phyloP scores from a whole-genome alignment of 2,888 invertebrate species.

The Aquatica leii region DNA sequence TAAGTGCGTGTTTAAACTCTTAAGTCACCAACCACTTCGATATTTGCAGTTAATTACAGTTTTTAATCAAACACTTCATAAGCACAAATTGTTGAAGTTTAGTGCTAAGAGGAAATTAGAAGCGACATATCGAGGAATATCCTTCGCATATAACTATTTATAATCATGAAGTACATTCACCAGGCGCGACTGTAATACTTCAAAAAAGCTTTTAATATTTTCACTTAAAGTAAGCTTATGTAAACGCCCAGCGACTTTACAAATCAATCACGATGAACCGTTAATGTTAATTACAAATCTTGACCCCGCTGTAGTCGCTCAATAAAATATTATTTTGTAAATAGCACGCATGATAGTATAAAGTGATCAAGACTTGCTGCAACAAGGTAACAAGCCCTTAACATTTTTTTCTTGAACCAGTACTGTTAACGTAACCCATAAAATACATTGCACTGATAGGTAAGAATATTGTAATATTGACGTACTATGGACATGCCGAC shows the following conservation, averaged over 20 bases:
- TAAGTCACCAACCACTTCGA: background rate
- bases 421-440: background rate
- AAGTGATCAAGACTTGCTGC: slow-evolving; percentile 2
- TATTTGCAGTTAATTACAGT: background rate
- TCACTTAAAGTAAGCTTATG: slow-evolving; percentile 26
- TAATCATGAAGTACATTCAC: background rate
- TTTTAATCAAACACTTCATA: slow-evolving; percentile 8
- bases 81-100: slow-evolving; percentile 1
- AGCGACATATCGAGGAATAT: background rate
- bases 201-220: slow-evolving; percentile 14
- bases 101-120: slow-evolving; percentile 1
- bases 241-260: slow-evolving; percentile 50
- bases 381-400: slow-evolving; percentile 19
- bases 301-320: slow-evolving; percentile 51
- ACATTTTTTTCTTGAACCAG: background rate
- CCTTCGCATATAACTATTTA: background rate
- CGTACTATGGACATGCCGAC: background rate
- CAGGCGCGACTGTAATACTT: background rate
- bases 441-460: slow-evolving; percentile 4
- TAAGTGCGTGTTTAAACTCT: background rate
- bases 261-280: slow-evolving; percentile 57
- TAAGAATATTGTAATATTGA: background rate
- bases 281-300: slow-evolving; percentile 60
- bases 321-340: slow-evolving; percentile 22
- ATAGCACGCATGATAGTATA: background rate